Conservation (phyloP, 2,797 vertebrate species). For the Phylloscopus collybita region DNA sequence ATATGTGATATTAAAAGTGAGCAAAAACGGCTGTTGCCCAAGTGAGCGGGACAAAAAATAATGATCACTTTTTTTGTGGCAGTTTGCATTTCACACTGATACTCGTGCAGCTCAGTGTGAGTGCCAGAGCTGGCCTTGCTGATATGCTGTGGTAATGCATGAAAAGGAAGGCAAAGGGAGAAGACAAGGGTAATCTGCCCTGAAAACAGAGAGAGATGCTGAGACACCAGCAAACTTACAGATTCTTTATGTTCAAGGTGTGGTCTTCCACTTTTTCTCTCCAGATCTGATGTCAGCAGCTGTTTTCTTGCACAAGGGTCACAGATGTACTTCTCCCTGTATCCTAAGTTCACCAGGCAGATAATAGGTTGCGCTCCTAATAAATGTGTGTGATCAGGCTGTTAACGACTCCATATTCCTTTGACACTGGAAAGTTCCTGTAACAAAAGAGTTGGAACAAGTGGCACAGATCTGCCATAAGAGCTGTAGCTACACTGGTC, state of each 20-base stretch:
- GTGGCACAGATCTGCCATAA: background rate
- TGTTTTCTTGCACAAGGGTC: background rate
- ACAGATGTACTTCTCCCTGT: background rate
- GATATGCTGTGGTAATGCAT: background rate
- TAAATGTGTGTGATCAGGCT: background rate
- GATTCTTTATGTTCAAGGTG: background rate
- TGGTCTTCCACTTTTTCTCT: background rate
- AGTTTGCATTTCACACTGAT: background rate
- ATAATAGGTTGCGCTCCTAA: background rate
- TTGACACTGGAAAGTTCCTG: background rate
- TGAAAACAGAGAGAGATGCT: background rate
- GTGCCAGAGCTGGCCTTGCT: background rate
- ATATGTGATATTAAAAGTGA: background rate
- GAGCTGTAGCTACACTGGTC: background rate
- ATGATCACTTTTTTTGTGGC: no score
- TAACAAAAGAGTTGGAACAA: background rate
- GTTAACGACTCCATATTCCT: background rate
- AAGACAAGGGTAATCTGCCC: background rate
- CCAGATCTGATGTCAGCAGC: background rate
- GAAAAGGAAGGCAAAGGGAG: background rate
- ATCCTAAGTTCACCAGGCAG: background rate
- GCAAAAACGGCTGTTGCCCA: background rate
- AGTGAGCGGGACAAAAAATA: background rate
- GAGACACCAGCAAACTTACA: background rate
- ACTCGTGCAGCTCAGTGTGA: accelerated